Base-by-base conservation (phyloP, 1,140 invertebrate species). In the Leptinotarsa texana region DNA sequence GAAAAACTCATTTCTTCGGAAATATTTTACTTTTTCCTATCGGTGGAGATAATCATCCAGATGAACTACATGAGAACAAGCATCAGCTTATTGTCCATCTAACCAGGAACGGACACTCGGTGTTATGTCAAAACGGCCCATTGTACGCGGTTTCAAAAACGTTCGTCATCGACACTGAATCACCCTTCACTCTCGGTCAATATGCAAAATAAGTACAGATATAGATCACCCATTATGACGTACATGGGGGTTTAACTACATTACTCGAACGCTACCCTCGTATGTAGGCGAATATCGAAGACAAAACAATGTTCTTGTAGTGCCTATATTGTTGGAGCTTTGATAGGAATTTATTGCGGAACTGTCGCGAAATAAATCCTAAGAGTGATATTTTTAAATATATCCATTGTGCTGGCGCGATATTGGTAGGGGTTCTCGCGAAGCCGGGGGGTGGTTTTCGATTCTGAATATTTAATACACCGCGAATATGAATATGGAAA, bases 221-320 rank as follows among this genome's bases (percentile, higher is more conserved):
- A 73, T 65, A 65, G 61, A 73, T 73, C 71, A 73, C 71, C 70
- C 71, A 73, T 65, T 73, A 65, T 73, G 71, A 65, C 71, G 63
- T 63, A 61, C 51, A 70, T 33, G 71, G 71, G 71, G 61, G 63
- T 73, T 57, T 18, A 48, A 48, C 22, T 69, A 27, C 21, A 69
- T 69, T 69, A 47, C 69, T 70, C 48, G 4, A 49, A 24, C 63
- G 63, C 71, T 63, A 57, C 63, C 63, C 63, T 65, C 63, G 21
- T 57, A 57, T 57, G n/a, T 21, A 18, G 21, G 18, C 71, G 57
- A 73, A 70, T 65, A 73, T 73, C 71, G 63, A 73, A 73, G 71
- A 73, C 71, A 73, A 73, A 65, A 73, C 71, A 73, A 73, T 73
- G 71, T 73, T 73, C 71, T 73, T 73, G 63, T 65, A 65, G 71